Conservation (phyloP, 1,140 invertebrate genomes). For the Heliconius congener region DNA sequence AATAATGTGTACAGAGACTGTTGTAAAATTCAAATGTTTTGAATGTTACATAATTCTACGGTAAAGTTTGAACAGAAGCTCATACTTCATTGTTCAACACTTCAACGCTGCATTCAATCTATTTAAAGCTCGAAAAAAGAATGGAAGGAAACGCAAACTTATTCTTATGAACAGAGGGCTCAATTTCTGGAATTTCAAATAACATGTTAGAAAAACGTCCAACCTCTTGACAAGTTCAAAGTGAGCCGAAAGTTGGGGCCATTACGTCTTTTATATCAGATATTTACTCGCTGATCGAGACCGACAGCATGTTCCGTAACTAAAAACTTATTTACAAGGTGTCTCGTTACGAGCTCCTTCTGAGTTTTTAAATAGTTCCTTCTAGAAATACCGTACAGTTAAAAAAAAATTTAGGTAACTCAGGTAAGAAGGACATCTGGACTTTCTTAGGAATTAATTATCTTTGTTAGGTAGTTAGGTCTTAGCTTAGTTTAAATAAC, state of each 20-base stretch:
- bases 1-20: no score
- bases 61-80: no score
- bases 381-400: not conserved
- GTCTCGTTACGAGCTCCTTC: not conserved
- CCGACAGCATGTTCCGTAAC: not conserved
- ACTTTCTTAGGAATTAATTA: no score
- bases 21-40: no score
- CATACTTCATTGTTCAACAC: no score
- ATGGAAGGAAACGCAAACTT: no score
- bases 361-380: not conserved
- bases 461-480: no score
- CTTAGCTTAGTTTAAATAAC: no score
- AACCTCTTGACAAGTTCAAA: not conserved
- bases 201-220: not conserved
- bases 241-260: not conserved
- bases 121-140: no score
- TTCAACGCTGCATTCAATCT: no score
- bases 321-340: conserved; percentile 8
- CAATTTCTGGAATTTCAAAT: not conserved
- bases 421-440: no score
- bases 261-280: not conserved
- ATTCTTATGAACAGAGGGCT: not conserved
- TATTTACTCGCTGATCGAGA: not conserved
- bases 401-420: not conserved
- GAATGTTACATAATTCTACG: no score